Conservation (phyloP, 2,113 vertebrate species). For the Phaethon lepturus region DNA sequence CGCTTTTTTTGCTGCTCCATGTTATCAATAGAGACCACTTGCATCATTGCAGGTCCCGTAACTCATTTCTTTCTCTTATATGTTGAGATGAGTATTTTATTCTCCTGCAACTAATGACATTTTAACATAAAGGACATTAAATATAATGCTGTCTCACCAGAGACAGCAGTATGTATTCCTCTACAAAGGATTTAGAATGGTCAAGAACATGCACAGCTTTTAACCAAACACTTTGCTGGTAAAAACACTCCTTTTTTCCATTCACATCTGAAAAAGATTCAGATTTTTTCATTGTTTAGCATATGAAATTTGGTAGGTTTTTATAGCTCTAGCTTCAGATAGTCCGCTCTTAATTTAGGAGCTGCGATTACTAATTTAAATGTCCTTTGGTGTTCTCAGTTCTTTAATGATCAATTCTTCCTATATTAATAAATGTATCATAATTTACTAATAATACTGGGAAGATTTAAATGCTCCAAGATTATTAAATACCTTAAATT, state of each 20-base stretch:
- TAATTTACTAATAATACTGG: slow-evolving; percentile 31
- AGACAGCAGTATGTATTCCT: background rate
- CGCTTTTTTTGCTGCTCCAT: background rate
- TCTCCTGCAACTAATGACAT: background rate
- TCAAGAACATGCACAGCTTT: background rate
- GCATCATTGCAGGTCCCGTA: background rate
- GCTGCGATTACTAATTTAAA: slow-evolving; percentile 28
- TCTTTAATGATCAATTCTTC: background rate
- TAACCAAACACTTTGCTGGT: background rate
- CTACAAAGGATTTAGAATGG: background rate
- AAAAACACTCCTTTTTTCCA: background rate
- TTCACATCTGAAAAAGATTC: background rate
- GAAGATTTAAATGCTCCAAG: background rate
- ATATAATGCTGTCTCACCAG: background rate
- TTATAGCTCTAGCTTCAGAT: background rate
- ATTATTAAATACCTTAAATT: slow-evolving; percentile 34
- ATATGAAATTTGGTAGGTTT: background rate
- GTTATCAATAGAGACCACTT: background rate
- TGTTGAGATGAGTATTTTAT: background rate
- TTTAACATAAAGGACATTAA: background rate
- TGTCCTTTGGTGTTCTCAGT: background rate
- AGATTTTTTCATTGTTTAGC: background rate
- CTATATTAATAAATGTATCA: background rate
- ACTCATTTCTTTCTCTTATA: background rate
- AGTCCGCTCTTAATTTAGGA: background rate